phyloP scores from a whole-genome alignment of 1,140 invertebrate species.

The Steinernema feltiae region DNA sequence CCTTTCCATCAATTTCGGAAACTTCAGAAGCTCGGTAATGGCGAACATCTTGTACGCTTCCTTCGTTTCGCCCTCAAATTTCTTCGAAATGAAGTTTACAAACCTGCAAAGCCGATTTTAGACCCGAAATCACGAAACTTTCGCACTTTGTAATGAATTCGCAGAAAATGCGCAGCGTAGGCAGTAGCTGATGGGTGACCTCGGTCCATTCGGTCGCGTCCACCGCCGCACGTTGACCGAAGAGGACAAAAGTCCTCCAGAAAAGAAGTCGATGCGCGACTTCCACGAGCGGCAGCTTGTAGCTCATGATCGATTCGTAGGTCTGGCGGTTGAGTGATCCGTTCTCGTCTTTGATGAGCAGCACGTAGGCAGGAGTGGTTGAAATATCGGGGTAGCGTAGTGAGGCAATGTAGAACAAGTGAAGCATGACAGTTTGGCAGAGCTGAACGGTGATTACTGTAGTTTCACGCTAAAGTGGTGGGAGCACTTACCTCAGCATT shows the following conservation, averaged over 20 bases:
- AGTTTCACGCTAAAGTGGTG: too few relatives aligned
- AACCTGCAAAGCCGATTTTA: background rate
- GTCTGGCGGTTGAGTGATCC: background rate
- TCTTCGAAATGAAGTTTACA: background rate
- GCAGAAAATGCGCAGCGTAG: background rate
- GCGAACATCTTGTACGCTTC: background rate
- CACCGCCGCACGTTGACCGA: background rate
- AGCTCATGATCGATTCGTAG: background rate
- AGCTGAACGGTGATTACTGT: background rate
- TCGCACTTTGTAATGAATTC: background rate
- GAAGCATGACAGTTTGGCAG: conserved; percentile 6
- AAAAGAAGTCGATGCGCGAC: background rate
- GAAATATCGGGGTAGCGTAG: background rate
- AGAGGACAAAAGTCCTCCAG: background rate
- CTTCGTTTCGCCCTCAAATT: background rate
- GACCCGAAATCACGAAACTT: background rate
- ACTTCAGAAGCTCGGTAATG: background rate
- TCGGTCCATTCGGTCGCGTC: background rate
- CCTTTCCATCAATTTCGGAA: background rate
- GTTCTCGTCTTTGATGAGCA: background rate
- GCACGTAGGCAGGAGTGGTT: background rate
- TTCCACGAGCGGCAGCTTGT: background rate
- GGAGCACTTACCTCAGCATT: background rate
- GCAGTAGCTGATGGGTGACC: background rate
- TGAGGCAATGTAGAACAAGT: background rate